Evolutionary conservation across 1,140 invertebrate species (phyloP), one percentile per base, ranked within the genome.

Genomic region (Batillaria attramentaria): DNA sequence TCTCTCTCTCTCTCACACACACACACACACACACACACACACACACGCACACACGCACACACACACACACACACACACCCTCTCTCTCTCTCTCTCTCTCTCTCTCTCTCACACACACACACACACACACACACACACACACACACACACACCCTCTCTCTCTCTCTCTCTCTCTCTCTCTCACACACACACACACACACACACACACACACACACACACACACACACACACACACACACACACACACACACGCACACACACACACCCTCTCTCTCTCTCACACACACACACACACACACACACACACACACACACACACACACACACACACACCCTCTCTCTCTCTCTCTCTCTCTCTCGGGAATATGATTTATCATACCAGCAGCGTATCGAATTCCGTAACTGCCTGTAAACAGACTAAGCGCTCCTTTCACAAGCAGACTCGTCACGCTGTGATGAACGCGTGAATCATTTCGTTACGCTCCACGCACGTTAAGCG

Each of bases 281-380:
- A 33, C 60, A 65, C 31, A 33, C 60, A 65, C 60, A 65, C 18
- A 65, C 31, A 33, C 60, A 65, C 18, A 33, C 60, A 33, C 60
- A 65, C 60, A 33, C 60, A 65, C 60, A 65, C 18, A 65, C 60
- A 65, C 60, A 65, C 31, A 33, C 18, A 65, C 60, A 65, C 60
- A 65, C 18, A 50, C 46, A 50, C 46, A 50, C 46, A 50, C 46
- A 50, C 46, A 50, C 46, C 10, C 46, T 13, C 46, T 13, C 60
- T 65, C 6, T 13, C 13, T 8, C 18, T 8, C 18, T 65, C 8
- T 31, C 28, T 33, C 31, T 65, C 31, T 65, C 60, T 18, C 60
- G 8, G 10, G 24, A 10, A 50, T 24, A 50, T 24, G 46, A 13
- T 24, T 50, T 50, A n/a, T n/a, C n/a, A n/a, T n/a, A n/a, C n/a